A percentile compares a stretch with the other conserved stretches of the same genome.
Conservation (phyloP, 2,797 vertebrate species). For the Gymnopithys bicolor region DNA sequence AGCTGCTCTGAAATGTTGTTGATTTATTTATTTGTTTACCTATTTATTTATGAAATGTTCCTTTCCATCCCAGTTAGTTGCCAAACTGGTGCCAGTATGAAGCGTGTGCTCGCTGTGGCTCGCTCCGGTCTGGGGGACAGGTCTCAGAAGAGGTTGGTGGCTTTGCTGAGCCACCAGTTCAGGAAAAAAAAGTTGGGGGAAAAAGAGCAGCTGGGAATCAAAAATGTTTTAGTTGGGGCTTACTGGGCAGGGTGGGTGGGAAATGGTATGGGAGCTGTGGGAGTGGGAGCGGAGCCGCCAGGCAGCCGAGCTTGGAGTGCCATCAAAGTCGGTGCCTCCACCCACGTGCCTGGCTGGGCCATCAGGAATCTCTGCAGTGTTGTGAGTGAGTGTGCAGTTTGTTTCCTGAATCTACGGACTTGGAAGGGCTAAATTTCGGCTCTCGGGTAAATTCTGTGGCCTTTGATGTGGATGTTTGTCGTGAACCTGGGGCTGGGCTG, state of each 20-base stretch:
- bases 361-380: not conserved
- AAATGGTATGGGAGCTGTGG: not conserved
- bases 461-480: slow-evolving; percentile 8
- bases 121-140: not conserved
- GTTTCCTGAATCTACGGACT: not conserved
- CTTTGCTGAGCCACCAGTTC: not conserved
- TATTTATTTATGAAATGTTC: slow-evolving; percentile 68
- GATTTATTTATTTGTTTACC: slow-evolving; percentile 71
- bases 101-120: not conserved
- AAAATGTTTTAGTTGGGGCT: not conserved
- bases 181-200: not conserved
- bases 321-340: not conserved
- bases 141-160: not conserved
- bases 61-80: not conserved
- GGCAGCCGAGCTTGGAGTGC: slow-evolving; percentile 9
- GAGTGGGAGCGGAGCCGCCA: not conserved
- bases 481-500: not conserved
- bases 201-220: not conserved
- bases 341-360: not conserved
- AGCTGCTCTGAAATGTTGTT: slow-evolving; percentile 50
- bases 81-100: not conserved
- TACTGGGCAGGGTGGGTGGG: not conserved
- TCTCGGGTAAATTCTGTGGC: not conserved
- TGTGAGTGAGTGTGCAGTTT: not conserved
- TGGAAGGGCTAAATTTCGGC: not conserved